Evolutionary conservation across 2,888 invertebrate genomes (phyloP), one percentile per base, ranked within the genome.

Genomic region (Archips xylosteana): DNA sequence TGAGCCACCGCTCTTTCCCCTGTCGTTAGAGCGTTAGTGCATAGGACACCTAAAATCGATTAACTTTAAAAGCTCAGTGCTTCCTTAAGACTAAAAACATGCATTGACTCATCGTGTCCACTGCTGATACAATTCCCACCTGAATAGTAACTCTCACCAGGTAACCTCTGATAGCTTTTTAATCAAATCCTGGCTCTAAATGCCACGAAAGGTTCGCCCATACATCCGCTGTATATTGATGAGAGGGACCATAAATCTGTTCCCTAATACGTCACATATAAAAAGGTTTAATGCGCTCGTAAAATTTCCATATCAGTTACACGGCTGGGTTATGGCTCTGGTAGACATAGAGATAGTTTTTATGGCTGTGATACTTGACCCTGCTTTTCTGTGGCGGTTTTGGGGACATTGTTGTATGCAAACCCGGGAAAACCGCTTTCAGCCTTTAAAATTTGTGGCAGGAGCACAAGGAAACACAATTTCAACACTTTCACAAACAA

Each of bases 271-370:
- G 78, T 81, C 78, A 78, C 71, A 71, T 76, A 78, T 82, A 68
- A 68, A 76, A 81, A 79, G 80, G 79, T 78, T 80, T 80, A 81
- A 82, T 81, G 76, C 71, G 78, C 71, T 79, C 81, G 74, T 82
- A 83, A 82, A 82, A 80, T 79, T 75, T 78, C 81, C 81, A 81
- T 82, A 81, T 78, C 78, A 67, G 67, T 63, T 57, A 61, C 49
- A 71, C n/a, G 47, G 66, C 13, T 3, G 54, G 45, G 72, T 63
- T 68, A 68, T 39, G 57, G 72, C 23, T 23, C n/a, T 3, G 5
- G 51, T 15, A 51, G 51, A 63, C 72, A 68, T 45, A n/a, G 45
- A 51, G 72, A 73, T 73, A 68, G 72, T 68, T 63, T 72, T 73
- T 67, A 67, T 47, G 67, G 64, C 42, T 2, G n/a, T 36, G 45